Conservation (phyloP, 1,140 invertebrate species). For the Lepidurus couesii region DNA sequence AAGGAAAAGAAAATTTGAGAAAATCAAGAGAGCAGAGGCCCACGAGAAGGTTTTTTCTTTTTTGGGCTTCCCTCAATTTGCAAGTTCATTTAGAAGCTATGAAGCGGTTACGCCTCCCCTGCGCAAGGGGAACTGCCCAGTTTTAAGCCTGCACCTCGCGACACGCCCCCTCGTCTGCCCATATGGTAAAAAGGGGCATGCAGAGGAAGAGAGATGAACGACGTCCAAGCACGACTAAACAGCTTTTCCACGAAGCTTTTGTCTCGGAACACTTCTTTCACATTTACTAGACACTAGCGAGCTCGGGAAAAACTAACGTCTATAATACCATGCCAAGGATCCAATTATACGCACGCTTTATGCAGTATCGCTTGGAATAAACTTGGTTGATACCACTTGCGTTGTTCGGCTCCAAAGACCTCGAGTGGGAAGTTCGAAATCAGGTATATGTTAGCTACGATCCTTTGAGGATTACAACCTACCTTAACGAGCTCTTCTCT, state of each 20-base stretch:
- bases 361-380: too few relatives aligned
- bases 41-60: background rate
- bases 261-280: background rate
- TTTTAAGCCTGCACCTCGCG: background rate
- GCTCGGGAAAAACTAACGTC: background rate
- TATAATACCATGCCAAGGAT: constrained; percentile 12
- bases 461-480: too few relatives aligned
- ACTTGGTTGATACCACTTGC: too few relatives aligned
- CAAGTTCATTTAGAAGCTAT: constrained; percentile 22
- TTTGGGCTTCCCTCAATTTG: constrained; percentile 21
- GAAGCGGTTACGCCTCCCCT: constrained; percentile 14
- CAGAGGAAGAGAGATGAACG: constrained; percentile 2
- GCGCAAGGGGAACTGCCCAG: background rate
- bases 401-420: too few relatives aligned
- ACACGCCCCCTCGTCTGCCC: constrained; percentile 16
- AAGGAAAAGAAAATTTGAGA: background rate
- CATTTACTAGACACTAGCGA: background rate
- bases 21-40: background rate
- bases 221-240: constrained; percentile 10
- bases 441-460: too few relatives aligned
- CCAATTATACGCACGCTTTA: background rate
- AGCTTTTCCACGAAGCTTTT: background rate
- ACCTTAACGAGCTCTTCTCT: too few relatives aligned
- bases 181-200: background rate
- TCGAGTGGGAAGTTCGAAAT: too few relatives aligned